Base-by-base conservation (phyloP, 2,888 invertebrate species). In the Scrobipalpa atriplicella region DNA sequence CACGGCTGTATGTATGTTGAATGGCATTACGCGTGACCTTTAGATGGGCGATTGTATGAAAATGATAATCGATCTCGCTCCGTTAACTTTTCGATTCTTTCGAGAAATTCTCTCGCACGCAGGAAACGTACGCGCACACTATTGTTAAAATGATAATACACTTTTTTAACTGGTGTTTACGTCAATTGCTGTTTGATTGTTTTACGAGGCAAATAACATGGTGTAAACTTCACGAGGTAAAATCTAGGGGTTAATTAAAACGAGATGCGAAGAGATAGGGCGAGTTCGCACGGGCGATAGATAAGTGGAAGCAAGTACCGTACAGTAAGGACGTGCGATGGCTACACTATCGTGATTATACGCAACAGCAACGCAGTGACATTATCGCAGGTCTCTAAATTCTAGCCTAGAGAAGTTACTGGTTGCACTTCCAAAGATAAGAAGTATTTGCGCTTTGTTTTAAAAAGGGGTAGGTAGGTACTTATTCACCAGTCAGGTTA, bases 21-120 rank as follows among this genome's bases (percentile, higher is more conserved):
- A 91, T 91, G 79, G 88, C 81, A 86, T 89, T 90, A 88, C 87
- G 86, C 89, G 87, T 92, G 90, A 91, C 91, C 91, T 91, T 92
- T 90, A 83, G 84, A 85, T 85, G 76, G 79, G 75, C 82, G 84
- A 90, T 91, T 89, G 89, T 90, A 87, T 87, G 86, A 89, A 90
- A 90, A 89, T 88, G 86, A 89, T 90, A 89, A 90, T 90, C 85
- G 87, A 89, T 89, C 81, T 78, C 77, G 86, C 80, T 81, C 85
- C 87, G 86, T 85, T 85, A 84, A 74, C 73, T 76, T 75, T 81
- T 78, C 77, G 78, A 84, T 86, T 86, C 83, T 83, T 84, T 85
- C 81, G 81, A 78, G 73, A 79, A 76, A 73, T 81, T 83, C 83
- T 82, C 79, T 78, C 77, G 69, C 71, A 71, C 72, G 72, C 69